Percentiles rank a stretch among this genome's conserved stretches.
Conservation (phyloP, 2,113 vertebrate genomes). For the Ictidomys tridecemlineatus region DNA sequence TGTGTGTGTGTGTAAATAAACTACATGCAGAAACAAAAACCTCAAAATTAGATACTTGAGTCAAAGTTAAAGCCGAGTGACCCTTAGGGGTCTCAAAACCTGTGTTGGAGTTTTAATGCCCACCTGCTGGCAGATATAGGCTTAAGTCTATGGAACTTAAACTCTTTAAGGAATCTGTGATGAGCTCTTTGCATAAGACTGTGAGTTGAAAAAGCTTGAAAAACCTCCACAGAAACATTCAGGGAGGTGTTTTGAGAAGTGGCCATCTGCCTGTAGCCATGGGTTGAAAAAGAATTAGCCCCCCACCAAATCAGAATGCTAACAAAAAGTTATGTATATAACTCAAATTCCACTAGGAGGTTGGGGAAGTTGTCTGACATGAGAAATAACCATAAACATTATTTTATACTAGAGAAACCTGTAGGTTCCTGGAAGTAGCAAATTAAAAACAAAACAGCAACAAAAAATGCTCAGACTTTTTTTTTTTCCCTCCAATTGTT, state of each 20-base stretch:
- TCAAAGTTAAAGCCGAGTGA: background rate
- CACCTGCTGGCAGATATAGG: background rate
- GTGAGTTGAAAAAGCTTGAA: background rate
- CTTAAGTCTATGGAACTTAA: background rate
- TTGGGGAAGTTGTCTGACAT: background rate
- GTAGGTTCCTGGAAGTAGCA: background rate
- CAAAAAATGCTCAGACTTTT: background rate
- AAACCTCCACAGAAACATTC: background rate
- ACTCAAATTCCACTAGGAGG: background rate
- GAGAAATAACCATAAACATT: background rate
- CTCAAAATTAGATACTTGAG: background rate
- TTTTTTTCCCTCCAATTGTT: background rate
- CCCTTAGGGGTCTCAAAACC: background rate
- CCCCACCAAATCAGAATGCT: background rate
- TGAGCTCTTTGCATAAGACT: background rate
- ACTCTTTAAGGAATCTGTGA: background rate
- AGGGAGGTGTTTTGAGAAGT: background rate
- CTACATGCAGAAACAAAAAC: background rate
- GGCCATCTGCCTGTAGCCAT: background rate
- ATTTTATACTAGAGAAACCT: background rate
- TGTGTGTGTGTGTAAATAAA: background rate
- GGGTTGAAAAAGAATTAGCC: background rate
- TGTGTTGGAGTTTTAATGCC: background rate
- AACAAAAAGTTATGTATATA: background rate
- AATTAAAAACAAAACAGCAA: background rate